phyloP scores from a whole-genome alignment of 2,888 invertebrate genomes.

The Patella caerulea region DNA sequence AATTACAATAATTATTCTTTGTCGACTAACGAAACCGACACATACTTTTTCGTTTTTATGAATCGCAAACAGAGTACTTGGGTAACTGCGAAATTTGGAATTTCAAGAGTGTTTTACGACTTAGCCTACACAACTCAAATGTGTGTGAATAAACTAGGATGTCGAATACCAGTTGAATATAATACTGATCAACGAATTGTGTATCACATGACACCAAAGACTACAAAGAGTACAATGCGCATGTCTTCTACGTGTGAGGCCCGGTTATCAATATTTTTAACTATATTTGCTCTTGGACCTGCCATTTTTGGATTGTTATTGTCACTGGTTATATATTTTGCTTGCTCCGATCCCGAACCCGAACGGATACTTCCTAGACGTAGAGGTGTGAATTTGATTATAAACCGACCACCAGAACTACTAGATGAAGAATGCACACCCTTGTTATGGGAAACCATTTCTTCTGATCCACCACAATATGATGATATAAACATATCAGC shows the following conservation, averaged over 20 bases:
- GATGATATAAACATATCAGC: no score
- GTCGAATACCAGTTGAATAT: background rate
- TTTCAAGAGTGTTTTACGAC: background rate
- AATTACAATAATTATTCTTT: background rate
- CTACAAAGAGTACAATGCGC: background rate
- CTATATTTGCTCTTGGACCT: background rate
- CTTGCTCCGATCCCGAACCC: background rate
- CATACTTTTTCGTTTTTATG: background rate
- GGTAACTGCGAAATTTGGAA: background rate
- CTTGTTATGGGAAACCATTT: no score
- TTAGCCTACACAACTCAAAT: background rate
- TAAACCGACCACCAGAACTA: no score
- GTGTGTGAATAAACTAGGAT: background rate
- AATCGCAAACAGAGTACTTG: background rate
- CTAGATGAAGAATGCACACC: no score
- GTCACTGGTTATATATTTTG: background rate
- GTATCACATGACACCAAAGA: background rate
- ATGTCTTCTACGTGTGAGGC: background rate
- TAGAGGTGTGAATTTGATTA: no score
- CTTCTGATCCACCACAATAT: no score
- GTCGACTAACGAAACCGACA: background rate
- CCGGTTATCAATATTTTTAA: background rate
- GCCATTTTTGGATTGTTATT: background rate
- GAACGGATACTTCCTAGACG: no score
- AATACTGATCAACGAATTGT: background rate